Base-by-base conservation (phyloP, 2,797 vertebrate species). In the Gambusia yucatana region DNA sequence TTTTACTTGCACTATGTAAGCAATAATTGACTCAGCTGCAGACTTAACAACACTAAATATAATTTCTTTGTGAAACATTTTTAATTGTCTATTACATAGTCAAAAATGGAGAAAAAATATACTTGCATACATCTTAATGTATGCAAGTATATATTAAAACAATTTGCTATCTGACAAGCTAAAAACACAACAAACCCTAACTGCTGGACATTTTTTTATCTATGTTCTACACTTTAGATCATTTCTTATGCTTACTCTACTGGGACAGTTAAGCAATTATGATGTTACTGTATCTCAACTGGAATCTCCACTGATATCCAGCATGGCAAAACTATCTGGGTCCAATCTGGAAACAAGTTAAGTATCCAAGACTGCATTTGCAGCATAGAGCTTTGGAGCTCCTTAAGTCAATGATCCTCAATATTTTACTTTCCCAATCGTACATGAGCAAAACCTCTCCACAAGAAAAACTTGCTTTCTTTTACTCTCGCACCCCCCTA, bases 351-450 rank as follows among this genome's bases (percentile, higher is more conserved):
- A 65, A 79, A 47, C 28, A 81, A 87, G 80, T 82, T 73, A 77
- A 78, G 41, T 39, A 75, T 72, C 48, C 79, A 84, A 55, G 83
- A 72, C 77, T 85, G 73, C 77, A 77, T 81, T 69, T 82, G 82
- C 79, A 82, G 77, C 78, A 83, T 47, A 43, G 47, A 57, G 81
- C n/a, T 89, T 85, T 87, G 83, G 69, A 82, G 84, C 86, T 87
- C 79, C 73, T 77, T 28, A 83, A 87, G 86, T 91, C 80, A 91
- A 90, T 93, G 86, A 88, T 92, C 86, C 77, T 87, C 79, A 82
- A 84, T 90, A 92, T 92, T 90, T 91, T 86, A 88, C 86, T 91
- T 93, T 92, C 84, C 91, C 89, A 87, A 86, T 90, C 89, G 88
- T 88, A 28, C 11, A 83, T 86, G 72, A 86, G 90, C 84, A 88